Evolutionary conservation across 2,113 vertebrate species (phyloP), one percentile per base, ranked within the genome.

Genomic region (Onychostoma macrolepis): DNA sequence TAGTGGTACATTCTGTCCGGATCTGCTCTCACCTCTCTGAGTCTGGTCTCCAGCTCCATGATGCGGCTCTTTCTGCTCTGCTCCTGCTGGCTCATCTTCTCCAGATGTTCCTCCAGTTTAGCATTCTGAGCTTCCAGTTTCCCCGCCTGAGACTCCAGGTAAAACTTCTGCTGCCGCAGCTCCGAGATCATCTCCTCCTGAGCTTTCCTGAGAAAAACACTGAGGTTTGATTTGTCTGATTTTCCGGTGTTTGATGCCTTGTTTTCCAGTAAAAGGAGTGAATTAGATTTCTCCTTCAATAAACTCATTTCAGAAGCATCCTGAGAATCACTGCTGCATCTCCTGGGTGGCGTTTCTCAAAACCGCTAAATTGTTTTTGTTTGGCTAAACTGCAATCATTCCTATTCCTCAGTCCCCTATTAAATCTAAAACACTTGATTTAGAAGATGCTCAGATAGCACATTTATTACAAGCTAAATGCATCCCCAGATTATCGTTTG

Each of bases 171-270:
- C 91, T 99, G 98, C 81, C 98, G 95, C 85, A 99, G 96, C 91
- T 99, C 98, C 79, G 98, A 99, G 91, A 99, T 99, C 98, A 99
- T 99, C 92, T 99, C 98, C 90, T 99, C 98, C 90, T 99, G 98
- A 86, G 98, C 98, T 97, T 99, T 99, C 98, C 98, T 99, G 86
- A 89, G 85, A 80, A 84, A 87, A 5, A 89, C 17, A 90, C 43
- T 3, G 63, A 15, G 28, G 2, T 30, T 65, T 17, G 28, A 28
- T 9, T 8, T 58, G 21, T 58, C 56, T 3, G 56, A 56, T 21
- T 21, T 56, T 7, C 17, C 1, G 9, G 13, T 67, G 63, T 67
- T 19, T 17, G 28, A 30, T 4, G 28, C 15, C 28, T 33, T 33
- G 65, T 33, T 69, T 69, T 69, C 6, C 65, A 33, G 65, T 7